Evolutionary conservation across 2,113 vertebrate species (phyloP).

Genomic region (Stegostoma tigrinum): DNA sequence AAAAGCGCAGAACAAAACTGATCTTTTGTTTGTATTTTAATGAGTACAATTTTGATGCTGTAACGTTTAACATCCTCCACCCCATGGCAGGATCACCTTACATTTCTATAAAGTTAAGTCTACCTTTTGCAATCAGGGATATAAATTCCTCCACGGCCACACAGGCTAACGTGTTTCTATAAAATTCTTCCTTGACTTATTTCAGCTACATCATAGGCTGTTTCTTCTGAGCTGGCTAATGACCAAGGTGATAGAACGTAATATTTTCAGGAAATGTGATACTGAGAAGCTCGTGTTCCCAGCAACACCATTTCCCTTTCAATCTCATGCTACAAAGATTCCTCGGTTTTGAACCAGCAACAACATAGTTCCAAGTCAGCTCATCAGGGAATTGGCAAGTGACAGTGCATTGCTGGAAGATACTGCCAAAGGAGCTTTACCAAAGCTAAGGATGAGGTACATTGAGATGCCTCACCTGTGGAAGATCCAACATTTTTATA

Average conservation of each 20-base stretch:
- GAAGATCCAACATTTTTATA: not conserved
- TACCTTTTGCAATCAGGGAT: not conserved
- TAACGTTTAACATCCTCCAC: not conserved
- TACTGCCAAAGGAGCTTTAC: too few relatives aligned
- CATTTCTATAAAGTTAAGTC: not conserved
- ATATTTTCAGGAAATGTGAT: not conserved
- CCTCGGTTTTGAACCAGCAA: too few relatives aligned
- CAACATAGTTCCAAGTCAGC: too few relatives aligned
- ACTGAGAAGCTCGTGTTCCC: not conserved
- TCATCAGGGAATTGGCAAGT: too few relatives aligned
- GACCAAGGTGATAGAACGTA: not conserved
- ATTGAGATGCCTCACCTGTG: not conserved
- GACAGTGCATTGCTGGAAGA: too few relatives aligned
- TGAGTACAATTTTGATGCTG: not conserved
- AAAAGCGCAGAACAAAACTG: not conserved
- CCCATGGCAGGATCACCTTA: not conserved
- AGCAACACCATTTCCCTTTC: not conserved
- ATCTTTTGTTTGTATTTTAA: not conserved
- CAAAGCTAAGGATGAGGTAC: not conserved
- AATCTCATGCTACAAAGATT: not conserved
- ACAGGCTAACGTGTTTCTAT: not conserved
- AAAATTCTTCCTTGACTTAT: not conserved
- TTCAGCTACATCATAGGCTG: not conserved
- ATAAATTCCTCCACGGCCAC: not conserved
- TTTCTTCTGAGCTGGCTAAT: not conserved